These are phyloP conservation scores for Hippocampus guttulatus DNA, from an alignment of 2,113 vertebrate species.

Conservation along the genomic window DNA sequence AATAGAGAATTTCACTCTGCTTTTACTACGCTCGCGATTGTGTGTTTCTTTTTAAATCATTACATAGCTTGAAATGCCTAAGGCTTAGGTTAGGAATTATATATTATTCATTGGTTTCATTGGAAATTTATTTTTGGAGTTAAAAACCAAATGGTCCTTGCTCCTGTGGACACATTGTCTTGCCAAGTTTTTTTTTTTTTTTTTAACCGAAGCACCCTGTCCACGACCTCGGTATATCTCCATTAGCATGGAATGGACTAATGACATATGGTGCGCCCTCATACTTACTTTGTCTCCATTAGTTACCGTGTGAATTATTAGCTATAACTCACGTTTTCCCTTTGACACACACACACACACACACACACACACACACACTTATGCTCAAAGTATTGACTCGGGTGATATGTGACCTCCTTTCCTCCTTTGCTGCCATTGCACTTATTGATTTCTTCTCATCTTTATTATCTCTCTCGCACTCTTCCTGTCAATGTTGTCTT, in stretches of 20 bases:
- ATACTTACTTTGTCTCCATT: constrained; percentile 70
- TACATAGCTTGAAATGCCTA: too few species aligned
- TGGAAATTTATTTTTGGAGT: background rate
- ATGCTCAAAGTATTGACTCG: constrained; percentile 45
- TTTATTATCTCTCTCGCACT: constrained; percentile 41
- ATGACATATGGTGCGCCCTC: constrained; percentile 48
- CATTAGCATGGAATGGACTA: constrained; percentile 57
- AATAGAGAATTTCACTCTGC: too few species aligned
- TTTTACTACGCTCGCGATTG: too few species aligned
- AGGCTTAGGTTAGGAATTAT: background rate
- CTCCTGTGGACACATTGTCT: background rate
- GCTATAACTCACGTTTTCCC: constrained; percentile 32
- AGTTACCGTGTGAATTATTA: constrained; percentile 64
- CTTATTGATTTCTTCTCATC: constrained; percentile 64
- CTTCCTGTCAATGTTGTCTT: constrained; percentile 37
- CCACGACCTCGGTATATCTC: constrained; percentile 45
- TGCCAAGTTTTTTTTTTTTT: background rate
- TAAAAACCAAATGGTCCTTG: background rate
- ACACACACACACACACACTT: constrained; percentile 34
- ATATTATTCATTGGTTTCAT: background rate
- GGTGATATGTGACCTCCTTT: constrained; percentile 66
- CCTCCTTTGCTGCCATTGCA: constrained; percentile 64
- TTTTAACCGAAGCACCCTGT: background rate
- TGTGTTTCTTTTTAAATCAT: too few species aligned
- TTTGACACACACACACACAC: constrained; percentile 53